Base-by-base conservation (phyloP, 2,113 vertebrate genomes). In the Oreochromis spilurus region DNA sequence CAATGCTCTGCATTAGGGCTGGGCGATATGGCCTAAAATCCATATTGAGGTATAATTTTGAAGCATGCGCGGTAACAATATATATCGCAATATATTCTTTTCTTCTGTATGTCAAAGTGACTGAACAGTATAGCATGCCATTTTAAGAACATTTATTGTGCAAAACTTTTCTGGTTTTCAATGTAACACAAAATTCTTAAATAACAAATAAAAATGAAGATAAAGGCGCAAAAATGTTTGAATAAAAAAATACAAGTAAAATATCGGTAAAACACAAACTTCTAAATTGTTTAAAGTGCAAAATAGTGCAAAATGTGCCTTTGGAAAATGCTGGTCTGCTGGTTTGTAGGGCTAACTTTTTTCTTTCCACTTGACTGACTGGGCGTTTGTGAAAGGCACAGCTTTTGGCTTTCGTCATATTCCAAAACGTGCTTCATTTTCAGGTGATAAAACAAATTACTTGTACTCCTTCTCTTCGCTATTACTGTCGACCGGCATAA, bases 161-260 rank as follows among this genome's bases (percentile, higher is more conserved):
- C 58, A 36, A 62, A 36, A 36, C 29, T 1, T 19, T 62, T 19
- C 29, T 19, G 36, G 58, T 36, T 62, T 62, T 62, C 58, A 62
- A 11, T 19, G 58, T 62, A 29, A 36, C 58, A 62, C 58, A 62
- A 19, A 62, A 34, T 62, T 62, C 58, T 62, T 62, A 34, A 34
- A 62, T 34, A 9, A 62, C 29, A 62, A 62, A 62, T 62, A 62
- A 62, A 62, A 6, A 62, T 60, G 8, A 31, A 60, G 57, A 60
- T 29, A 62, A 34, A 62, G 3, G 9, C 1, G 16, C 29, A 62
- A 62, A 34, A 2, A 6, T 2, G 2, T 60, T 60, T 11, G 29
- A 60, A 14, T 60, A 60, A 60, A 62, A 4, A 19, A 6, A 62
- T 1, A 34, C 58, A 62, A 62, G 16, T 62, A 62, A 62, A 34